Evolutionary conservation across 2,797 vertebrate genomes (phyloP), one percentile per base, ranked within the genome.

Genomic region (Neosilurus mollespiculum): DNA sequence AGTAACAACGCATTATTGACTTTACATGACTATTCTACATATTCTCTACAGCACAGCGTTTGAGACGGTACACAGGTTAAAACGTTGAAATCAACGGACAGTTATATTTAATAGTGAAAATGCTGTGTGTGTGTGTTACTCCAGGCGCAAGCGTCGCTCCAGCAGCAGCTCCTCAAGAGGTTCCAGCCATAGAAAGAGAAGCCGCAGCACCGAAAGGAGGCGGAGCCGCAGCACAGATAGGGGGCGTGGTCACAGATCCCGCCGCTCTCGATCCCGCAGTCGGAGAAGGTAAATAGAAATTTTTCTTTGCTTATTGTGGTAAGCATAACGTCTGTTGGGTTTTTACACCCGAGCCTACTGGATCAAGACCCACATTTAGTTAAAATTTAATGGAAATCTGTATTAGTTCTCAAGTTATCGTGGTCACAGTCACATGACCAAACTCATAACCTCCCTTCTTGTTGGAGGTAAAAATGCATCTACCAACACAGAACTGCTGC

Each of bases 151-250:
- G 12, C 94, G 93, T 86, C 94, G 95, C 5, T 99, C 97, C 72
- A 98, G 96, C 95, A 98, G 96, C 92, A 97, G 95, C 78, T 99
- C 98, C 3, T 99, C 98, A 0, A 96, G 94, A n/a, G 96, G 95
- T 78, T 97, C 97, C 14, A 93, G 96, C 89, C 96, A 94, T 89
- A 96, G 93, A 91, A 96, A 94, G 92, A 91, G 91, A 91, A 98
- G 97, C 89, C 94, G 92, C 54, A 98, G 96, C 87, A 91, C 93
- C 24, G 96, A 95, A 2, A 90, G 94, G 90, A 92, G 93, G 87
- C 90, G 92, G 90, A 92, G 89, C 87, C 94, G 93, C 37, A 98
- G 96, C 88, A 89, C 93, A 51, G 96, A 95, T 2, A 90, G 94
- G 90, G 92, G 94, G 88, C 90, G 92, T 90, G 91, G 89, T 87